Evolutionary conservation across 2,797 vertebrate species (phyloP).

Genomic region (Rhinatrema bivittatum): DNA sequence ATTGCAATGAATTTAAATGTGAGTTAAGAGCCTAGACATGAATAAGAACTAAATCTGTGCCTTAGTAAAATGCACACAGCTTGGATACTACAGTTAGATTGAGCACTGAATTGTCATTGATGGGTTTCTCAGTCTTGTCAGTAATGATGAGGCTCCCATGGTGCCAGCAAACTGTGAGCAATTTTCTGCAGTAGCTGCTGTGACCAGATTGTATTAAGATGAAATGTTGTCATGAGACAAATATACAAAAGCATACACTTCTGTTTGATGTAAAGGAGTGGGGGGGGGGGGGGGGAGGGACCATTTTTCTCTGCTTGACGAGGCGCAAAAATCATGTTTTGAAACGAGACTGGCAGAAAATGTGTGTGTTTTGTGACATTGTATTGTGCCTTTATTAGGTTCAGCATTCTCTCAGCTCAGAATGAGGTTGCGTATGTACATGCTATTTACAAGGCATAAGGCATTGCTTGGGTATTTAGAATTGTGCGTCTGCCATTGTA

Average conservation of each 20-base stretch:
- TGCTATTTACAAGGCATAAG: slow-evolving; percentile 5
- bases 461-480: slow-evolving; percentile 1
- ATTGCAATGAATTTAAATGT: slow-evolving; percentile 22
- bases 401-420: slow-evolving; percentile 5
- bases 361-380: neutral
- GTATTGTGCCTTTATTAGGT: slow-evolving; percentile 2
- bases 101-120: slow-evolving; percentile 40
- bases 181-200: slow-evolving; percentile 50
- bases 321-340: slow-evolving; percentile 13
- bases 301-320: slow-evolving; percentile 20
- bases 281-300: slow-evolving; percentile 14
- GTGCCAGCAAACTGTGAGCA: slow-evolving; percentile 43
- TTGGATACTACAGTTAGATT: slow-evolving; percentile 29
- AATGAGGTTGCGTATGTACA: neutral
- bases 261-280: slow-evolving; percentile 16
- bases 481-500: neutral
- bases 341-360: slow-evolving; percentile 16
- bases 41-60: too few species aligned
- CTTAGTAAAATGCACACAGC: slow-evolving; percentile 16
- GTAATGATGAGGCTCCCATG: slow-evolving; percentile 44
- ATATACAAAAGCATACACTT: slow-evolving; percentile 25
- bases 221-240: slow-evolving; percentile 47
- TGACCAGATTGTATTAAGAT: slow-evolving; percentile 49
- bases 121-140: slow-evolving; percentile 45
- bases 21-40: slow-evolving; percentile 25